Evolutionary conservation across 2,797 vertebrate genomes (phyloP), one percentile per base, ranked within the genome.

Genomic region (Mormyrops attenuatus): DNA sequence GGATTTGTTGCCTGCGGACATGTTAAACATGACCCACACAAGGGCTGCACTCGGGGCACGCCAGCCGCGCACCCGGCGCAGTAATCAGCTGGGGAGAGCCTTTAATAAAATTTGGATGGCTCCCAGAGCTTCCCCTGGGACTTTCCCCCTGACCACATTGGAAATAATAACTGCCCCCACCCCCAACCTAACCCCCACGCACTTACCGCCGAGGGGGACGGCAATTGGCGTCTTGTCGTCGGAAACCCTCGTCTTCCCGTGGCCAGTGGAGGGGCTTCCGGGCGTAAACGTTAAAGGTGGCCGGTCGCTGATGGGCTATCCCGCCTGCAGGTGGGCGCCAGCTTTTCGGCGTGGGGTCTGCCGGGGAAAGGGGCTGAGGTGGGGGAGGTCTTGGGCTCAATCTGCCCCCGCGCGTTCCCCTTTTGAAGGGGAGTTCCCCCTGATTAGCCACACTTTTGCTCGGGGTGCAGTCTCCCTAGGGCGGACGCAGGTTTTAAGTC

Each of bases 1-100:
- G 96, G 96, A 97, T 96, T 96, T 95, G 96, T 96, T 96, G 96
- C 96, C 96, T 96, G 96, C 96, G 96, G 96, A 96, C 96, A 96
- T 96, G 96, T 96, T 97, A 96, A 97, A 97, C 96, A 96, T 96
- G 96, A 96, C 96, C 96, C 96, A 38, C 96, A 95, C 94, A 95
- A 93, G 95, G 95, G 93, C 94, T 94, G 93, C 93, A 94, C 94
- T 95, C 94, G 95, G 95, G 95, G 94, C 94, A 93, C 92, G 77
- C 93, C 95, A 95, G 96, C 95, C 95, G 0, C 95, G 95, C 94
- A 92, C 95, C 95, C 95, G 94, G 92, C 95, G 94, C 94, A 93
- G 94, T 96, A 96, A 96, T 96, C 96, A 96, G 95, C 95, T 95
- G 94, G 94, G 93, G 95, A 92, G 90, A 95, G 92, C 95, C 49